These are phyloP conservation scores for Papilio gigon DNA, from an alignment of 2,888 invertebrate species.

Conservation along the genomic window DNA sequence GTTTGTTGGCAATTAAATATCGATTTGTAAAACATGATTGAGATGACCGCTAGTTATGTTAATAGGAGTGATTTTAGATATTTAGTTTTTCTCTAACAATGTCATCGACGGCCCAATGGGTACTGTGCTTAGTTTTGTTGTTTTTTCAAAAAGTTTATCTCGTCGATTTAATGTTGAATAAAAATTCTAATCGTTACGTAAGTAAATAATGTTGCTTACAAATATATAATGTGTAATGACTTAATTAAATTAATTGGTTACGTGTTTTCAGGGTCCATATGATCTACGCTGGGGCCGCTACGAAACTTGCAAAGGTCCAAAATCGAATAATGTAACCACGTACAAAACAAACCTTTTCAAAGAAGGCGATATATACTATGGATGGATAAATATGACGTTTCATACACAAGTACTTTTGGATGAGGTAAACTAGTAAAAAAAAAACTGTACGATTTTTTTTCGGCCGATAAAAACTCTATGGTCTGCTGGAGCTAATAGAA, in stretches of 20 bases:
- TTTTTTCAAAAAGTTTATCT: constrained; percentile 22
- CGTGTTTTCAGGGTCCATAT: constrained; percentile 49
- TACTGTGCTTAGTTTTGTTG: constrained; percentile 30
- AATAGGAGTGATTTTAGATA: not conserved
- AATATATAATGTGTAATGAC: not conserved
- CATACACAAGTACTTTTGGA: constrained; percentile 38
- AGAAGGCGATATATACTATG: constrained; percentile 31
- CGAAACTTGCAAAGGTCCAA: constrained; percentile 46
- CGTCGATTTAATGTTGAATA: constrained; percentile 9
- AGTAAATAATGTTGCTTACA: no score
- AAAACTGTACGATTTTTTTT: not conserved
- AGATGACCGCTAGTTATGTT: constrained; percentile 6
- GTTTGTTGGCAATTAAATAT: constrained; percentile 28
- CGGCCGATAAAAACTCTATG: no score
- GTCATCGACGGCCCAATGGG: constrained; percentile 25
- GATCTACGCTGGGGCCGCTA: constrained; percentile 37
- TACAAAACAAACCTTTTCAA: not conserved
- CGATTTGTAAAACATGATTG: constrained; percentile 25
- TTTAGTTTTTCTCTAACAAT: constrained; percentile 28
- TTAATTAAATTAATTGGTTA: not conserved
- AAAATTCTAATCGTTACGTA: constrained; percentile 34
- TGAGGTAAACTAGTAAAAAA: constrained; percentile 43
- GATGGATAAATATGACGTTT: constrained; percentile 43
- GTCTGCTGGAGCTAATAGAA: no score
- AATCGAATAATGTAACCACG: constrained; percentile 43